These are phyloP conservation scores for Zaprionus kolodkinae DNA, from an alignment of 1,140 invertebrate genomes.

Conservation along the genomic window DNA sequence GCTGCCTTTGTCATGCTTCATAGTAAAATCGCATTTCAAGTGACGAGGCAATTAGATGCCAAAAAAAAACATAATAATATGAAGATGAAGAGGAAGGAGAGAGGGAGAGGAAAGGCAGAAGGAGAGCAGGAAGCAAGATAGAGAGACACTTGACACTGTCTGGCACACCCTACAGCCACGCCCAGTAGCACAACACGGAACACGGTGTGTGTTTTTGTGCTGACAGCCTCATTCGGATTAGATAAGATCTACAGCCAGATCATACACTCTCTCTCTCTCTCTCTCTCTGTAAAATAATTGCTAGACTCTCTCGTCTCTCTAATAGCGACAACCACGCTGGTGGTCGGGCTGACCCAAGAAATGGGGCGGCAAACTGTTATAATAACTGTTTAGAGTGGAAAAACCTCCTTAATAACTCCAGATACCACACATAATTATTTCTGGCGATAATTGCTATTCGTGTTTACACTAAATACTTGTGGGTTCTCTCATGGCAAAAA, in stretches of 20 bases:
- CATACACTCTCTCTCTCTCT: neutral
- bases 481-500: neutral
- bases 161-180: conserved; percentile 23
- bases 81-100: neutral
- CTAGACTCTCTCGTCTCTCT: conserved; percentile 4
- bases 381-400: conserved; percentile 2
- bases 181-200: conserved; percentile 43
- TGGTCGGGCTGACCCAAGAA: conserved; percentile 8
- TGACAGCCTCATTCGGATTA: conserved; percentile 52
- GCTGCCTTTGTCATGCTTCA: conserved; percentile 23
- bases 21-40: conserved; percentile 49
- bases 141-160: conserved; percentile 15
- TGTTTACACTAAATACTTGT: neutral
- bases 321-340: conserved; percentile 18
- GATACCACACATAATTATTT: neutral
- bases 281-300: conserved; percentile 3
- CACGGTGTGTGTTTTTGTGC: conserved; percentile 29
- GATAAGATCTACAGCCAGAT: conserved; percentile 17
- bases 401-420: neutral
- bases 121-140: no score
- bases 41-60: conserved; percentile 56
- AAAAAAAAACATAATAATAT: conserved; percentile 11
- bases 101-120: neutral
- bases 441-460: neutral
- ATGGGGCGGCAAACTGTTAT: neutral